These are phyloP conservation scores for Serilophus lunatus DNA, from an alignment of 2,113 vertebrate species.

Conservation along the genomic window DNA sequence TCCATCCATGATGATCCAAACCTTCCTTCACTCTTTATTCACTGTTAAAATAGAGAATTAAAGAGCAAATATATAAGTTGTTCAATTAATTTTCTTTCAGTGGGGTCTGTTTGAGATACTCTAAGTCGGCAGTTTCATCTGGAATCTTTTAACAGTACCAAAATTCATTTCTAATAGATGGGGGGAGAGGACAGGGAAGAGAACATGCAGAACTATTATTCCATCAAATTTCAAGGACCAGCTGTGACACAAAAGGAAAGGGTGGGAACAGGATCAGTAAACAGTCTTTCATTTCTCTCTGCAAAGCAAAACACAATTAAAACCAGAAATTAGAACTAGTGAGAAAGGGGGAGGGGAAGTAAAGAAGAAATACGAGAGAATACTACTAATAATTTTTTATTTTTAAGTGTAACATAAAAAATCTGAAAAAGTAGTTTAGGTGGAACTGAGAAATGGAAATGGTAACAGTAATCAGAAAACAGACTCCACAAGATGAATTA, in stretches of 20 bases:
- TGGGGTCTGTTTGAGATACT: neutral
- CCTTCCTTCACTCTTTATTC: neutral
- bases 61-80: neutral
- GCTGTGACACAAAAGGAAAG: constrained; percentile 5
- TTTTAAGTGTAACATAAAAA: neutral
- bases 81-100: neutral
- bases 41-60: neutral
- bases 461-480: neutral
- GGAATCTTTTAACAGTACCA: neutral
- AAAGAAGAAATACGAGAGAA: neutral
- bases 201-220: neutral
- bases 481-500: neutral
- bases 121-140: neutral
- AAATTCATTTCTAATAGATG: neutral
- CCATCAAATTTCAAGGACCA: neutral
- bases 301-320: constrained; percentile 10
- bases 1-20: neutral
- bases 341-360: neutral
- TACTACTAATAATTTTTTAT: neutral
- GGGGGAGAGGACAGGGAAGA: neutral
- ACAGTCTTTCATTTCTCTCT: neutral
- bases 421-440: neutral
- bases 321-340: neutral
- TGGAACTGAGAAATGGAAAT: neutral
- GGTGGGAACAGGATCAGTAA: constrained; percentile 22